phyloP scores from a whole-genome alignment of 2,113 vertebrate genomes.

The Nymphicus hollandicus region DNA sequence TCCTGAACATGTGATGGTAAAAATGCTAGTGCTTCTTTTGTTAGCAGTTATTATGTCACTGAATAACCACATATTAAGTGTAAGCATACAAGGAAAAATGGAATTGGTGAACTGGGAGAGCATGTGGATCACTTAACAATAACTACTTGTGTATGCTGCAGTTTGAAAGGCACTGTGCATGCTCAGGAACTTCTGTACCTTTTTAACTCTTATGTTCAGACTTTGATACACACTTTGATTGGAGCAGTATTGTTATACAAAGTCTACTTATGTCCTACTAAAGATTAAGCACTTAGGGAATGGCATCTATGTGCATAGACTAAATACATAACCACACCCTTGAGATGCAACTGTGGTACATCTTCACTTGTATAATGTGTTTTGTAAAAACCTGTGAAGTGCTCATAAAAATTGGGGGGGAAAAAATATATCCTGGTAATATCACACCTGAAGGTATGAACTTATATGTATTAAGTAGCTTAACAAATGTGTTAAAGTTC shows the following conservation, averaged over 20 bases:
- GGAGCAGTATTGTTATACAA: background rate
- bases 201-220: background rate
- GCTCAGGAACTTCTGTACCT: background rate
- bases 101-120: background rate
- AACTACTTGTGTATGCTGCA: background rate
- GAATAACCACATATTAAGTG: background rate
- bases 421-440: background rate
- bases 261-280: background rate
- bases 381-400: background rate
- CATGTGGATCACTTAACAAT: background rate
- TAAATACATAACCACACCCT: background rate
- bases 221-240: background rate
- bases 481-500: background rate
- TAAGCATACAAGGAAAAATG: background rate
- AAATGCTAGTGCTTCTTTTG: background rate
- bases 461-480: background rate
- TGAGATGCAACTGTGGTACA: background rate
- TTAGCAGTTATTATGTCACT: background rate
- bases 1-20: background rate
- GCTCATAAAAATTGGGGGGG: background rate
- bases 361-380: background rate
- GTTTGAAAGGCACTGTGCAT: background rate
- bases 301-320: background rate
- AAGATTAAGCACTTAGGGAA: background rate
- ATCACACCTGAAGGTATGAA: background rate